These are phyloP conservation scores for Pelochelys cantorii DNA, from an alignment of 2,797 vertebrate genomes.

Conservation along the genomic window DNA sequence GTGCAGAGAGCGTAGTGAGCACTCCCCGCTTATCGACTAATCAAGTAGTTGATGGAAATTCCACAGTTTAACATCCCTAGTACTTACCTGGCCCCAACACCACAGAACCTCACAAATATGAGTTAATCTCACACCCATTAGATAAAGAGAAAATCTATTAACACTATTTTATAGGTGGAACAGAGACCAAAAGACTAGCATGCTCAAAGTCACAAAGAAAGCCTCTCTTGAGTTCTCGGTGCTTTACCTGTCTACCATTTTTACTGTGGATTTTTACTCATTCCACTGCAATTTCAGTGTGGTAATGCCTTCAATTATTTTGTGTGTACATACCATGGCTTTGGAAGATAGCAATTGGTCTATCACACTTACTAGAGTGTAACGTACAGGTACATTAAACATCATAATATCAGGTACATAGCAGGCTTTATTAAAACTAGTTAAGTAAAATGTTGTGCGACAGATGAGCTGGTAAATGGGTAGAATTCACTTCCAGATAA, in stretches of 20 bases:
- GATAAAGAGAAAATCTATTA: constrained; percentile 15
- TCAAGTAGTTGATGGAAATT: too few relatives aligned
- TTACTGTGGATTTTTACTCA: not conserved
- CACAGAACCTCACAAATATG: not conserved
- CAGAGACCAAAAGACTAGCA: not conserved
- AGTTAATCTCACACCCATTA: not conserved
- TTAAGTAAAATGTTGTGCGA: not conserved
- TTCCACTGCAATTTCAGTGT: not conserved
- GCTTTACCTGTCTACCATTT: not conserved
- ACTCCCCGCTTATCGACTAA: too few relatives aligned
- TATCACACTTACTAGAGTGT: not conserved
- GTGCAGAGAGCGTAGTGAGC: too few relatives aligned
- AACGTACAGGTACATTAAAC: too few relatives aligned
- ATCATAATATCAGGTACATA: too few relatives aligned
- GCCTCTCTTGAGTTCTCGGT: not conserved
- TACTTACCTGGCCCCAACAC: not conserved
- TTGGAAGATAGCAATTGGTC: not conserved
- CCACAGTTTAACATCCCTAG: too few relatives aligned
- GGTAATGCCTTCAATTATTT: not conserved
- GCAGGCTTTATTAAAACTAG: not conserved
- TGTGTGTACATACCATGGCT: not conserved
- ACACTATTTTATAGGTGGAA: not conserved
- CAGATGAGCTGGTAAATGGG: not conserved
- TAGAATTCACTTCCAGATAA: not conserved
- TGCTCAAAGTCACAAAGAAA: not conserved